Conservation (phyloP, 2,888 invertebrate species). For the Dryococelus australis region DNA sequence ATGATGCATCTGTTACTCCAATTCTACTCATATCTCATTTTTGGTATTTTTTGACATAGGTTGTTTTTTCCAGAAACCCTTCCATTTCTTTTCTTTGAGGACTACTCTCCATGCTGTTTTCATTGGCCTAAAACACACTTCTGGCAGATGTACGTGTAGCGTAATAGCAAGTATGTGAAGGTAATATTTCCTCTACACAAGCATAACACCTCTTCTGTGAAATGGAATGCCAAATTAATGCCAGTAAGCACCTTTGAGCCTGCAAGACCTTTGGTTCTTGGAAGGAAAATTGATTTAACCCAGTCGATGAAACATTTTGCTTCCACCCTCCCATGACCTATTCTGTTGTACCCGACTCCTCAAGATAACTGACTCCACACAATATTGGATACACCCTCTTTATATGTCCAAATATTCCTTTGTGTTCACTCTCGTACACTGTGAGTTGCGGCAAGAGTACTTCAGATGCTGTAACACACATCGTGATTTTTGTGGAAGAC, state of each 20-base stretch:
- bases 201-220: constrained; percentile 48
- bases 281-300: constrained; percentile 50
- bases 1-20: no score
- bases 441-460: background rate
- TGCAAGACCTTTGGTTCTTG: constrained; percentile 43
- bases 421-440: background rate
- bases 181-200: constrained; percentile 48
- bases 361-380: background rate
- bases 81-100: no score
- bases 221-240: constrained; percentile 52
- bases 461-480: constrained; percentile 1
- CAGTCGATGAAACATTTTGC: constrained; percentile 51
- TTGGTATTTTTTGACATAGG: no score
- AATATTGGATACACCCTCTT: no score
- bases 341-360: constrained; percentile 46
- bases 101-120: no score
- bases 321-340: constrained; percentile 53
- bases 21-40: no score
- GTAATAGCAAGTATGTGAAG: no score
- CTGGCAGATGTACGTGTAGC: no score
- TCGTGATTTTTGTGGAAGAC: background rate
- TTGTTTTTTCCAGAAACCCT: no score
- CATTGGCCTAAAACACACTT: no score
- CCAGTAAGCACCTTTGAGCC: constrained; percentile 52
- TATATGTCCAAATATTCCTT: background rate